Evolutionary conservation across 2,797 vertebrate genomes (phyloP), one percentile per base, ranked within the genome.

Genomic region (Orientallactaga sibirica): DNA sequence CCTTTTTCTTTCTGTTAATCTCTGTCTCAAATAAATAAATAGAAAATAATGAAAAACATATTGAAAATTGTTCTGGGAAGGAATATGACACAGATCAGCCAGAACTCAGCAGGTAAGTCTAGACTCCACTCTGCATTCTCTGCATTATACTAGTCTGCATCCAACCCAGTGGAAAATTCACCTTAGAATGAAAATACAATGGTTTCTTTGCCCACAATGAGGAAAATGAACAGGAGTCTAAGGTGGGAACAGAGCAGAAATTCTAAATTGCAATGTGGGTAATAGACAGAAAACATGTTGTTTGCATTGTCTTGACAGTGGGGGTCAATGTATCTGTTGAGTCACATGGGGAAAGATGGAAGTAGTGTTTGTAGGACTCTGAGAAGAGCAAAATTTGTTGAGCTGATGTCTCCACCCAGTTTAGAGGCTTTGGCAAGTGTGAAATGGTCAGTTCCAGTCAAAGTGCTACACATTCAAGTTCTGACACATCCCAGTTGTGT

Each of bases 381-480:
- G 58, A 86, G 27, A 88, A 62, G 43, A 78, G 88, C 55, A 90
- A 87, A 74, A 71, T 10, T 71, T 62, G 70, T 4, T 62, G 81
- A 94, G 16, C 25, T 90, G 10, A 86, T 78, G 12, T 84, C 90
- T 84, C 11, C 10, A 24, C 18, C 74, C 86, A 66, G 7, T 86
- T 88, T 74, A 90, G 48, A 84, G 68, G 86, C 25, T 80, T 24
- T 18, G 37, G 33, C 82, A 89, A 86, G 91, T 29, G 62, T 61
- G 22, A 67, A 82, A 55, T 67, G 89, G 89, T 67, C 25, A 75
- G 73, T 78, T 93, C 15, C 29, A 88, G 24, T 20, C 80, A 27
- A 71, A 89, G 6, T 88, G n/a, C 19, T 85, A 29, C 7, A 64
- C 33, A 33, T 58, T 83, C 19, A 88, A 58, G 33, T 16, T 92